phyloP scores from a whole-genome alignment of 2,888 invertebrate genomes.

The Trisateles emortualis region DNA sequence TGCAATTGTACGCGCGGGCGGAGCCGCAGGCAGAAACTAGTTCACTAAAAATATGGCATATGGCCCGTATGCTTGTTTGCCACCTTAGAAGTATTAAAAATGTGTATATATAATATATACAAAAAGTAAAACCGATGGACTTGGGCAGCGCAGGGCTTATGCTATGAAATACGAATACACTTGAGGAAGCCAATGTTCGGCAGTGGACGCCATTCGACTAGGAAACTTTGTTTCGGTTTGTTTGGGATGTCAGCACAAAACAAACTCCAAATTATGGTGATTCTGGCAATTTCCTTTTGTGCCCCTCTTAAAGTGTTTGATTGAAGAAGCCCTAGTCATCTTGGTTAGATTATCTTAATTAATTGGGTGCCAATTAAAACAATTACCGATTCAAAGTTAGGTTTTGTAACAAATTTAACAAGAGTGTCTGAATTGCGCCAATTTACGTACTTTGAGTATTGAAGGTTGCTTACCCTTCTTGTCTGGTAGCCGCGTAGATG shows the following conservation, averaged over 20 bases:
- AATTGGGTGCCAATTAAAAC: slow-evolving; percentile 5
- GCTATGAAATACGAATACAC: too few species aligned
- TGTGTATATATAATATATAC: too few species aligned
- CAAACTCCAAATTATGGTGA: background rate
- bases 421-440: background rate
- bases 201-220: too few species aligned
- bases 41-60: too few species aligned
- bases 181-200: too few species aligned
- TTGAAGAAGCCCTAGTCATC: background rate
- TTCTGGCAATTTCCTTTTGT: background rate
- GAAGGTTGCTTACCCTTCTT: background rate
- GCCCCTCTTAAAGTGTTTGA: background rate
- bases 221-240: background rate
- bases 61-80: too few species aligned
- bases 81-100: too few species aligned
- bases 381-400: slow-evolving; percentile 4
- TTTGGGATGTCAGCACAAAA: background rate
- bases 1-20: too few species aligned
- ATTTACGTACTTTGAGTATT: background rate
- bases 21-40: too few species aligned
- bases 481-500: too few species aligned
- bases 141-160: too few species aligned
- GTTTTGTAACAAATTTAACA: background rate
- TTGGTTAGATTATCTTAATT: slow-evolving; percentile 2
- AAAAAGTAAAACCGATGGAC: too few species aligned